A percentile compares a stretch with the other conserved stretches of the same genome.
phyloP scores from a whole-genome alignment of 2,888 invertebrate species.

The Polydrusus tereticollis region DNA sequence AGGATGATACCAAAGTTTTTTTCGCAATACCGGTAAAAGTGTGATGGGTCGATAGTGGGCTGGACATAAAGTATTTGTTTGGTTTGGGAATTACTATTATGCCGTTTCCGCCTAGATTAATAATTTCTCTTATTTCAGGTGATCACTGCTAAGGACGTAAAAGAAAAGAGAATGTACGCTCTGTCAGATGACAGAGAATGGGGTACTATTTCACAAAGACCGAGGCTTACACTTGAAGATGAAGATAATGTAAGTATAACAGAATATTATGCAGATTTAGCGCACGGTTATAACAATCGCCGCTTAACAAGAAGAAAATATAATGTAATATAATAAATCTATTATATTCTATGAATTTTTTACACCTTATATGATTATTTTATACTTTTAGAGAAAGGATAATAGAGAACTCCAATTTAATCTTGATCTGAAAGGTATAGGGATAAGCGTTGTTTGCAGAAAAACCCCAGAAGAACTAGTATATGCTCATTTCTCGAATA shows the following conservation, averaged over 20 bases:
- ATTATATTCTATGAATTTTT: no score
- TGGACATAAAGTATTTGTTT: neutral
- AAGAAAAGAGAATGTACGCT: conserved; percentile 70
- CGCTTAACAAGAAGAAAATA: no score
- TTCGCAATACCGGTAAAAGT: no score
- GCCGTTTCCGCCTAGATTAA: no score
- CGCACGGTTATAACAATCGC: no score
- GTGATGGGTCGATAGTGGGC: no score
- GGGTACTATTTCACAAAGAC: conserved; percentile 70
- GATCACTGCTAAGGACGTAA: conserved; percentile 84
- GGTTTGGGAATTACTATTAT: neutral
- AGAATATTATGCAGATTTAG: no score
- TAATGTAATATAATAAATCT: no score
- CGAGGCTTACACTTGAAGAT: conserved; percentile 57
- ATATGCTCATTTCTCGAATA: conserved; percentile 78
- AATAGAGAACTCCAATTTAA: conserved; percentile 73
- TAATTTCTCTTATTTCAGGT: conserved; percentile 69
- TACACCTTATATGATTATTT: no score
- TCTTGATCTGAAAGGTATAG: conserved; percentile 75
- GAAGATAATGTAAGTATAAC: conserved; percentile 22
- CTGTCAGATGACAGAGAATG: conserved; percentile 70
- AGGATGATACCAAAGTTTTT: no score
- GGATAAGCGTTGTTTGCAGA: conserved; percentile 83
- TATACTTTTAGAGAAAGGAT: conserved; percentile 54
- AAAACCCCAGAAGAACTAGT: conserved; percentile 85